These are phyloP conservation scores for Protonibea diacanthus DNA, from an alignment of 2,797 vertebrate species.

Conservation along the genomic window DNA sequence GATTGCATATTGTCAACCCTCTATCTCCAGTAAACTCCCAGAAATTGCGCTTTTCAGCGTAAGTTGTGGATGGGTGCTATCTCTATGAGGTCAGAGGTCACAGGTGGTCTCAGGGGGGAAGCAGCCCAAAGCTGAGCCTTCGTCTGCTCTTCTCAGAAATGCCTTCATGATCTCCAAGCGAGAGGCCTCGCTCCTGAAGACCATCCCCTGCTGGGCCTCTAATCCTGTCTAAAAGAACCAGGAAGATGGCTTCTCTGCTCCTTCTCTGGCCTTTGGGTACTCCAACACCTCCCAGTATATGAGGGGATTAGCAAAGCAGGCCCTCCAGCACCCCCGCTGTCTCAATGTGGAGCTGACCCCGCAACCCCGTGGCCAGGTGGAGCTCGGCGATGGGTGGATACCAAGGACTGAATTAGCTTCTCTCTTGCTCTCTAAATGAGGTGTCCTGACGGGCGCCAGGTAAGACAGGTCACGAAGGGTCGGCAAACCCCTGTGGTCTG, in stretches of 20 bases:
- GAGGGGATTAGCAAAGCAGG: slow-evolving; percentile 80
- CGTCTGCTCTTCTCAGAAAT: slow-evolving; percentile 60
- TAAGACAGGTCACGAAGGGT: slow-evolving; percentile 77
- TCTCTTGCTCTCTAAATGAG: slow-evolving; percentile 77
- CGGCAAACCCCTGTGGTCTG: slow-evolving; percentile 73
- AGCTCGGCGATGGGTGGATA: slow-evolving; percentile 70
- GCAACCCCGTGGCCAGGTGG: slow-evolving; percentile 78
- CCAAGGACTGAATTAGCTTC: slow-evolving; percentile 67
- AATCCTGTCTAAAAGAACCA: slow-evolving; percentile 80
- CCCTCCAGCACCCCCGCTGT: slow-evolving; percentile 67
- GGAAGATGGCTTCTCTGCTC: slow-evolving; percentile 71
- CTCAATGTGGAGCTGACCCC: slow-evolving; percentile 74
- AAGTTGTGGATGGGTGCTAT: neutral
- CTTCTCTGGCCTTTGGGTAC: slow-evolving; percentile 72
- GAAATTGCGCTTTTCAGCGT: slow-evolving; percentile 2
- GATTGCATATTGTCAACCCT: slow-evolving; percentile 1
- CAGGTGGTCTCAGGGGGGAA: slow-evolving; percentile 50
- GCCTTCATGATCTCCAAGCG: slow-evolving; percentile 63
- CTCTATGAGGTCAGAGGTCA: slow-evolving; percentile 51
- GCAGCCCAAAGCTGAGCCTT: slow-evolving; percentile 39
- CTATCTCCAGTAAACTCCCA: neutral
- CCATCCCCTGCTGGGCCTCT: slow-evolving; percentile 66
- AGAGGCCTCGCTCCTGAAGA: slow-evolving; percentile 63
- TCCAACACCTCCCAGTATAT: slow-evolving; percentile 68
- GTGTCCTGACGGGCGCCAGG: slow-evolving; percentile 79